Base-by-base conservation (phyloP, 2,113 vertebrate genomes). In the Ageneiosus marmoratus region DNA sequence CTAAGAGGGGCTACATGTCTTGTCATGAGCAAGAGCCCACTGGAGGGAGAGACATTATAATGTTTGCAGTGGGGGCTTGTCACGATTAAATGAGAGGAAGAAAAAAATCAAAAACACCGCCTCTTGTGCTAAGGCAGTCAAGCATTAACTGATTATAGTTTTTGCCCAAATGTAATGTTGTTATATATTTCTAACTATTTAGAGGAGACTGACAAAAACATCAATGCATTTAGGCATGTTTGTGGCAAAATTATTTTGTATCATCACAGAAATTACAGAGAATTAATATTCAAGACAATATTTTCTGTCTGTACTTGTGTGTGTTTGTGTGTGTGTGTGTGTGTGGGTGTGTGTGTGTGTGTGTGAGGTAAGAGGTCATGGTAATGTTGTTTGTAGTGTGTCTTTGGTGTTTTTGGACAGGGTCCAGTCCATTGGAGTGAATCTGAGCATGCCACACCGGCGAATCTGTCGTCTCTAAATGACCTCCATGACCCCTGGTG, bases 381-480 rank as follows among this genome's bases (percentile, higher is more conserved):
- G 60, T 88, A 90, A 87, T 79, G 89, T 91, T 93, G 92, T 95
- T 92, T 90, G 91, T 93, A 93, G 93, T 93, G 95, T 93, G 73
- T 83, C 55, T 94, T 94, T 94, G 94, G 90, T 90, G 92, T 91
- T 94, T 94, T 89, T 91, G 87, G 93, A 90, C 92, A 92, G 93
- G 94, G 74, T 94, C 91, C 94, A 94, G 95, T 90, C 94, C 88
- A 81, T 90, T 92, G 94, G 94, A 97, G 95, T 94, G 95, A 89
- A 94, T 92, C 94, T 92, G 90, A 94, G 96, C 94, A 94, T 94
- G 92, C 84, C 91, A 92, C 87, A 77, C 84, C 88, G 79, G 92
- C 91, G 92, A 93, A 91, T 91, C 88, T 77, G 89, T 86, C 8
- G 89, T 89, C 89, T 93, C 89, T 93, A 89, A 92, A 83, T 85